These are phyloP conservation scores for Toxostoma redivivum DNA, from an alignment of 2,113 vertebrate species.

Conservation along the genomic window DNA sequence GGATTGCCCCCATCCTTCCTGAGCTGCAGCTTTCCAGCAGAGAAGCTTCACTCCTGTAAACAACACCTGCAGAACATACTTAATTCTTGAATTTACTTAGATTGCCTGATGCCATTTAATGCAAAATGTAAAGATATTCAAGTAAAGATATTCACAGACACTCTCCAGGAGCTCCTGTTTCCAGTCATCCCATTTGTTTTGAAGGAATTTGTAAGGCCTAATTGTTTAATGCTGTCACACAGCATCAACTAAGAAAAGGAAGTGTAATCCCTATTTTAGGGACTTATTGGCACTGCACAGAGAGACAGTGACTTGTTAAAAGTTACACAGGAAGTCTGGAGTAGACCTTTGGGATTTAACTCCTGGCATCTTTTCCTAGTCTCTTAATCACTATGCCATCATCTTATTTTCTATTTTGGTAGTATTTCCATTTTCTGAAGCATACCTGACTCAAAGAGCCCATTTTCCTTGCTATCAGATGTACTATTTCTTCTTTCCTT, in stretches of 20 bases:
- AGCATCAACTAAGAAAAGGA: background rate
- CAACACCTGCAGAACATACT: background rate
- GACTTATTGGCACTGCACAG: background rate
- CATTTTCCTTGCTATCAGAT: background rate
- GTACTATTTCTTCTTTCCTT: constrained; percentile 41
- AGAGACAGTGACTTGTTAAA: background rate
- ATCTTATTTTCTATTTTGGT: background rate
- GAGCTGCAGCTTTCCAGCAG: background rate
- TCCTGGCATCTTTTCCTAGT: background rate
- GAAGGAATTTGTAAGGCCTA: background rate
- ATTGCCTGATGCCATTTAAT: background rate
- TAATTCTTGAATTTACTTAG: background rate
- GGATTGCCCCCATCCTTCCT: background rate
- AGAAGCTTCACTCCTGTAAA: background rate
- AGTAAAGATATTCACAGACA: background rate
- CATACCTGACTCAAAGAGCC: background rate
- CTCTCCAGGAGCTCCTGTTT: background rate
- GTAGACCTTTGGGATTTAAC: background rate
- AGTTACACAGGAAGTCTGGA: constrained; percentile 30
- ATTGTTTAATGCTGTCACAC: background rate
- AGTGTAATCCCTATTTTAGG: background rate
- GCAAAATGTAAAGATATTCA: background rate
- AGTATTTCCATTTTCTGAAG: background rate
- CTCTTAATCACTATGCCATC: background rate
- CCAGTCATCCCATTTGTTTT: background rate